Conservation (phyloP, 1,140 invertebrate genomes). For the Drosophila cardini region DNA sequence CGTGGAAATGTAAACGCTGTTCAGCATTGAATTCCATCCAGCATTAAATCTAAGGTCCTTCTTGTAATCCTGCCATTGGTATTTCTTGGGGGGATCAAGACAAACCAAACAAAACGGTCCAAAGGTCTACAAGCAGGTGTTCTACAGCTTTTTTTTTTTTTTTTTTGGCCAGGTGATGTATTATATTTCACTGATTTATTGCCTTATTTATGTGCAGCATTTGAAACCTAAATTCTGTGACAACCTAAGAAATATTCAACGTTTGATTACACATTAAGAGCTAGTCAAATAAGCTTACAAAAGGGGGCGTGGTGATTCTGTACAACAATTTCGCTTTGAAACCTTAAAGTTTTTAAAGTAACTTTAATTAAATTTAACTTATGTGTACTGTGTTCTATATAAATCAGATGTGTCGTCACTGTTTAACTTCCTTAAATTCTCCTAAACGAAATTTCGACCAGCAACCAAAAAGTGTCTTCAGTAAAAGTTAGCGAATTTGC, state of each 20-base stretch:
- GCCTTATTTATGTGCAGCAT: conserved; percentile 70
- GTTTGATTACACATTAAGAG: conserved; percentile 62
- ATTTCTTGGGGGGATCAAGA: conserved; percentile 37
- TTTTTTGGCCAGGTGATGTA: conserved; percentile 73
- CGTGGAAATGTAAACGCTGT: conserved; percentile 23
- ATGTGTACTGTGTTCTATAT: too few species aligned
- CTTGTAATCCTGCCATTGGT: conserved; percentile 6
- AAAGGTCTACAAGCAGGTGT: conserved; percentile 1
- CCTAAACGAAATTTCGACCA: background rate
- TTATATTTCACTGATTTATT: conserved; percentile 79
- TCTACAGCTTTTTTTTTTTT: background rate
- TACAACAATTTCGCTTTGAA: background rate
- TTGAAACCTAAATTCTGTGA: conserved; percentile 51
- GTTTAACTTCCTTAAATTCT: background rate
- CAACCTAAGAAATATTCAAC: conserved; percentile 42
- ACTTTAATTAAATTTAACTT: too few species aligned
- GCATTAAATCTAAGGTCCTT: conserved; percentile 40
- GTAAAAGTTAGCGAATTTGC: conserved; percentile 6
- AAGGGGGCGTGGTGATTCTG: background rate
- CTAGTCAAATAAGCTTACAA: background rate
- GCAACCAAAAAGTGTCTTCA: conserved; percentile 17
- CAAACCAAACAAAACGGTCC: background rate
- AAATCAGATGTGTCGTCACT: too few species aligned
- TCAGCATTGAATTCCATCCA: conserved; percentile 27
- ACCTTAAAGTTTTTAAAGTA: too few species aligned